Evolutionary conservation across 2,888 invertebrate species (phyloP).

Genomic region (Nomada hirtipes): DNA sequence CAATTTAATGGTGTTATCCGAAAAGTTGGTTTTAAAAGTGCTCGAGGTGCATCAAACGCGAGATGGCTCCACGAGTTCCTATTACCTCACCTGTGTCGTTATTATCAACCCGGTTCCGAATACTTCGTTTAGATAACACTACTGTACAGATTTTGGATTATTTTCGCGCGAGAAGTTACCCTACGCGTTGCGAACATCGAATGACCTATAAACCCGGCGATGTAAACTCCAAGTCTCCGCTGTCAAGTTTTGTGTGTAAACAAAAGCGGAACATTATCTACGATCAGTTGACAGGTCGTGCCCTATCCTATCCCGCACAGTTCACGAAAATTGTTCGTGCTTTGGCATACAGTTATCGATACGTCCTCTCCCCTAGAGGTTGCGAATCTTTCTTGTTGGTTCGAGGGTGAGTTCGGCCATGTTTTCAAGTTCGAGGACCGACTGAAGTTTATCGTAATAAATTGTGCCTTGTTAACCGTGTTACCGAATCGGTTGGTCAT

Average conservation of each 20-base stretch:
- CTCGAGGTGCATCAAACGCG: no score
- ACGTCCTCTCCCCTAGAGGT: slow-evolving; percentile 35
- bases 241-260: slow-evolving; percentile 57
- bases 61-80: no score
- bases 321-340: slow-evolving; percentile 20
- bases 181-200: slow-evolving; percentile 23
- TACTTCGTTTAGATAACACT: slow-evolving; percentile 16
- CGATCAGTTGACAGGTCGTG: slow-evolving; percentile 14
- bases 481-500: slow-evolving; percentile 5
- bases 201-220: slow-evolving; percentile 31
- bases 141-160: neutral
- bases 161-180: slow-evolving; percentile 46
- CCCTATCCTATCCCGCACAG: slow-evolving; percentile 5
- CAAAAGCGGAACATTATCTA: slow-evolving; percentile 32
- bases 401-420: slow-evolving; percentile 68
- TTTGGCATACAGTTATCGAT: slow-evolving; percentile 40
- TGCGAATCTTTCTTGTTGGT: slow-evolving; percentile 37
- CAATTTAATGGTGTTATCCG: no score
- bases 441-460: slow-evolving; percentile 29
- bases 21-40: no score
- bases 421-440: slow-evolving; percentile 62
- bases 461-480: slow-evolving; percentile 9
- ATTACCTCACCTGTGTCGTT: no score
- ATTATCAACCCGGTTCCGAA: no score
- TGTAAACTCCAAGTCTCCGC: slow-evolving; percentile 25